Percentiles rank a stretch among this genome's conserved stretches.
These are phyloP conservation scores for Cladopsammia gracilis DNA, from an alignment of 64 coral and sea anemone species.

Conservation along the genomic window DNA sequence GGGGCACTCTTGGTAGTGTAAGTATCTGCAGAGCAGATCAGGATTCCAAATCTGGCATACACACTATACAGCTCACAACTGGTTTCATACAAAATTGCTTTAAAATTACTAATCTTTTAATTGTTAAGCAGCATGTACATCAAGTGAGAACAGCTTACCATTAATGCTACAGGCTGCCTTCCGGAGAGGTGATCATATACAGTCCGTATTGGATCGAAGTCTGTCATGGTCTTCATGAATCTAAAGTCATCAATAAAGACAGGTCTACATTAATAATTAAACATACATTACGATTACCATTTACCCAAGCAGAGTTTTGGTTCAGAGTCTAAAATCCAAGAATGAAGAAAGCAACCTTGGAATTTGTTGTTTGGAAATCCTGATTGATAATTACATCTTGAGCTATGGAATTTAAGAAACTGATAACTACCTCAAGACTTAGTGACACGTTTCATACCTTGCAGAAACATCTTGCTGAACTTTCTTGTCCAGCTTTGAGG, in stretches of 20 bases:
- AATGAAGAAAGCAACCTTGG: no score
- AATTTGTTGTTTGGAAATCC: no score
- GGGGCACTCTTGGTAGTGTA: no score
- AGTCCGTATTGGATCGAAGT: slow-evolving; percentile 60
- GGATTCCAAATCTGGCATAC: no score
- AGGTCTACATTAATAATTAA: background rate
- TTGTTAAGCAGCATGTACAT: background rate
- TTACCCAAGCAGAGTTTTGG: background rate
- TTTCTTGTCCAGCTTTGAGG: slow-evolving; percentile 56
- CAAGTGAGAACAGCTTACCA: slow-evolving; percentile 4
- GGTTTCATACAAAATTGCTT: background rate
- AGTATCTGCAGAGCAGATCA: no score
- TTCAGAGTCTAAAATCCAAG: no score
- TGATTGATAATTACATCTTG: no score
- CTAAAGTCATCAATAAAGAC: background rate
- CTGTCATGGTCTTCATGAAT: slow-evolving; percentile 63
- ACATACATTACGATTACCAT: background rate
- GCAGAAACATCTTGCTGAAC: background rate
- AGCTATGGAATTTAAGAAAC: no score
- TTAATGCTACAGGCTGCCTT: slow-evolving; percentile 45
- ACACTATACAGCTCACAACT: no score
- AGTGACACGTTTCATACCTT: background rate
- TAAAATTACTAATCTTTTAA: background rate
- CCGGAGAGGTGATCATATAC: slow-evolving; percentile 74
- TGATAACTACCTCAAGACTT: background rate